Evolutionary conservation across 1,140 invertebrate genomes (phyloP).

Genomic region (Hylyphantes graminicola): DNA sequence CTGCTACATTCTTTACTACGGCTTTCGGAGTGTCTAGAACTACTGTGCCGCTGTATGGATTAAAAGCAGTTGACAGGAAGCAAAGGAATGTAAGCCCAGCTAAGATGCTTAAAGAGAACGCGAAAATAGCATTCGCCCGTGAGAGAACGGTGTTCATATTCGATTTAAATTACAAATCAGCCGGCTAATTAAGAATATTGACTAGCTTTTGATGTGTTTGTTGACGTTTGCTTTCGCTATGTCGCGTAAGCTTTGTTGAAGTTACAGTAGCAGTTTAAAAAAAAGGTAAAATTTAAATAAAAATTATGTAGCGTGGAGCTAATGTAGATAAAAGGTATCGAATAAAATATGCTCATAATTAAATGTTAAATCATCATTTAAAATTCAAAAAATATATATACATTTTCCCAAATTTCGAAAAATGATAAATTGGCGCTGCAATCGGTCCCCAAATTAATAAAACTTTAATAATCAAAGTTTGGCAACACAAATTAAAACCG

Average conservation of each 20-base stretch:
- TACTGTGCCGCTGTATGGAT: constrained; percentile 86
- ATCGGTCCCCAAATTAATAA: neutral
- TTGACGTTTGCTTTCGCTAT: neutral
- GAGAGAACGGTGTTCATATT: constrained; percentile 93
- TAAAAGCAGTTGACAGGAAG: constrained; percentile 95
- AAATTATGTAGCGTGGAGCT: neutral
- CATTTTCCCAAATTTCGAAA: neutral
- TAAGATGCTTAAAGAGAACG: constrained; percentile 95
- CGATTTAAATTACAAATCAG: constrained; percentile 1
- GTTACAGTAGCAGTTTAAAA: neutral
- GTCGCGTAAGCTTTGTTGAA: constrained; percentile 16
- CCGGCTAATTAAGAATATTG: neutral
- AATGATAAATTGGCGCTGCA: neutral
- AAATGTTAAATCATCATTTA: neutral
- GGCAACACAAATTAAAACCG: constrained; percentile 29
- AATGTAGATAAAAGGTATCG: too few relatives aligned
- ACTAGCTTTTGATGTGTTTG: too few relatives aligned
- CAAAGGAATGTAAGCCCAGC: constrained; percentile 94
- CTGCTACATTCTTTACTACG: constrained; percentile 96
- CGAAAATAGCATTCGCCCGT: constrained; percentile 93
- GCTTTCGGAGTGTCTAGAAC: constrained; percentile 90
- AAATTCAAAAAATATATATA: neutral
- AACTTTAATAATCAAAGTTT: neutral
- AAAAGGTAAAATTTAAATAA: neutral
- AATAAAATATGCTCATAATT: neutral